These are phyloP conservation scores for Uropetala carovei DNA, from an alignment of 2,888 invertebrate genomes.

Conservation along the genomic window DNA sequence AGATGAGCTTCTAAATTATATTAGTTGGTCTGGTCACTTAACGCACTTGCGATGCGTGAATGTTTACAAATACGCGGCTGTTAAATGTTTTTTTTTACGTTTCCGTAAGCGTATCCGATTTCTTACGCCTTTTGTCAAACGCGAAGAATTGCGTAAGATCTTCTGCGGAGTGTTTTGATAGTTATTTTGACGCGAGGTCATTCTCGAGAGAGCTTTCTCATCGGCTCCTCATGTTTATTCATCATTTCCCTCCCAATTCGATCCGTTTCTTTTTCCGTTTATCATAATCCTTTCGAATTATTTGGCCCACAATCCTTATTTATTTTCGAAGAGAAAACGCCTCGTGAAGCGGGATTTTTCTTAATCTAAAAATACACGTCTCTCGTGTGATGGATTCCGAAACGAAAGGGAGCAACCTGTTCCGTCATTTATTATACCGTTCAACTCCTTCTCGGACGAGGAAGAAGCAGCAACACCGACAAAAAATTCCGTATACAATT, in stretches of 20 bases:
- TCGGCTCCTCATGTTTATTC: not conserved
- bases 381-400: slow-evolving; percentile 48
- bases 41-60: too few species aligned
- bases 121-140: not conserved
- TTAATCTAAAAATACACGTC: slow-evolving; percentile 51
- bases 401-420: slow-evolving; percentile 28
- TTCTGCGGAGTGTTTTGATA: not conserved
- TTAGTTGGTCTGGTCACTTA: too few species aligned
- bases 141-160: not conserved
- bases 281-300: not conserved
- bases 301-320: slow-evolving; percentile 43
- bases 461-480: not conserved
- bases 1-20: too few species aligned
- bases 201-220: not conserved
- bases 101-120: not conserved
- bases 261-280: not conserved
- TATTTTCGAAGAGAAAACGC: slow-evolving; percentile 51
- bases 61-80: too few species aligned
- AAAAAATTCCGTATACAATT: slow-evolving; percentile 23
- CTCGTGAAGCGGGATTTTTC: slow-evolving; percentile 31
- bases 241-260: not conserved
- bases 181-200: not conserved
- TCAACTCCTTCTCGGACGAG: slow-evolving; percentile 38
- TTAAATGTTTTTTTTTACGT: too few species aligned
- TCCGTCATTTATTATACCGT: slow-evolving; percentile 61